Base-by-base conservation (phyloP, 2,888 invertebrate species). In the Bhutanitis thaidina region DNA sequence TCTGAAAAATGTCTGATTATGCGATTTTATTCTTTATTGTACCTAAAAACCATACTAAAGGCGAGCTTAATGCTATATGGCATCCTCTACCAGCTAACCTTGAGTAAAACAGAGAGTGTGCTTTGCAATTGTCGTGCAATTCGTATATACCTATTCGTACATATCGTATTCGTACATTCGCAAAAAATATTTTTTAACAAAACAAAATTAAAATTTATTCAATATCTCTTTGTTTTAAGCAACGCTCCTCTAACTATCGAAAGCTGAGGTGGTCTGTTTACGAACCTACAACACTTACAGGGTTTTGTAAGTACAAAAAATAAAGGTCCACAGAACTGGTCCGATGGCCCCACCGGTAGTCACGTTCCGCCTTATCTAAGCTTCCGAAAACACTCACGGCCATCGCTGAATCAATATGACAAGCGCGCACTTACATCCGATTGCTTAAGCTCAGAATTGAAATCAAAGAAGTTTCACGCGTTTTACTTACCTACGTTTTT, bases 301-400 rank as follows among this genome's bases (percentile, higher is more conserved):
- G 64, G 64, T 67, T 57, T 59, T 58, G 52, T 62, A 58, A 70
- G 59, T 62, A 58, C 62, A 60, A 69, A 74, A 69, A 67, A 69
- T 60, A 72, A 74, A 74, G 66, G 71, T 71, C 67, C 63, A 77
- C 72, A 77, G 51, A 47, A 61, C 61, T 74, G 77, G 82, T 78
- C 79, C 72, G 77, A 52, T 53, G 62, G 51, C 58, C 61, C 59
- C 62, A 62, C 55, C 67, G 60, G 57, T 55, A 74, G 83, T 75
- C 84, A 85, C 86, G 84, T 84, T 71, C 58, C 69, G 59, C 60
- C 76, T 79, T 83, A 85, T 84, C 83, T 73, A 65, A 69, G 67
- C 72, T 74, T 74, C 72, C 71, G 74, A 80, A 80, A 81, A 84
- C 83, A 83, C 80, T 80, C 72, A 43, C 56, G 57, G 55, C 63